Base-by-base conservation (phyloP, 2,113 vertebrate genomes). In the Phoxinus phoxinus region DNA sequence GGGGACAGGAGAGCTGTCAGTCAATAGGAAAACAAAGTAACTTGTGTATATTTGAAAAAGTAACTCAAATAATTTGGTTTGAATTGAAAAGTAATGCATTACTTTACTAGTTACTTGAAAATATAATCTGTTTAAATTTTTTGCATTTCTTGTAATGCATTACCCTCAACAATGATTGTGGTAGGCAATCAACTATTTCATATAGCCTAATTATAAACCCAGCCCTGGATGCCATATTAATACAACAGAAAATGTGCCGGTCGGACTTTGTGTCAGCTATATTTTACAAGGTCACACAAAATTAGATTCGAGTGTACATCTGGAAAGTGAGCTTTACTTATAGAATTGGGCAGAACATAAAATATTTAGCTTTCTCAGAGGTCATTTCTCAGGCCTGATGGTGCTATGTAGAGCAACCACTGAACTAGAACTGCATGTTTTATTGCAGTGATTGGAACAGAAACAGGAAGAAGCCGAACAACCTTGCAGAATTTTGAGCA, bases 371-470 rank as follows among this genome's bases (percentile, higher is more conserved):
- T 44, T 73, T 46, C 71, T 73, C 71, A 15, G 71, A 25, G 41
- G 12, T 8, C 8, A 15, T 73, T 73, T 25, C 27, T 73, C 71
- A 73, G 71, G 41, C 23, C 23, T 73, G 41, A 46, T 46, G 23
- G 23, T 25, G 4, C 41, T 6, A 73, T 46, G 71, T 73, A 73
- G 37, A 73, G 71, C 71, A 73, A 44, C 37, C 23, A 2, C 35
- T 71, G 67, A 71, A 71, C 67, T 41, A 46, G 71, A 46, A 73
- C 41, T 46, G 71, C 41, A 73, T 73, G 23, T 46, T 46, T 73
- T 73, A 73, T 46, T 46, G 25, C 23, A 46, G 71, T 73, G 71
- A 73, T 25, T 23, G 12, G 12, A 25, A 15, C 41, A 73, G 71
- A 25, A 73, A 73, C 71, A 3, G 71, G 37, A 73, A 73, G 71